Evolutionary conservation across 2,888 invertebrate species (phyloP), one percentile per base, ranked within the genome.

Genomic region (Hipparchia sbordonii): DNA sequence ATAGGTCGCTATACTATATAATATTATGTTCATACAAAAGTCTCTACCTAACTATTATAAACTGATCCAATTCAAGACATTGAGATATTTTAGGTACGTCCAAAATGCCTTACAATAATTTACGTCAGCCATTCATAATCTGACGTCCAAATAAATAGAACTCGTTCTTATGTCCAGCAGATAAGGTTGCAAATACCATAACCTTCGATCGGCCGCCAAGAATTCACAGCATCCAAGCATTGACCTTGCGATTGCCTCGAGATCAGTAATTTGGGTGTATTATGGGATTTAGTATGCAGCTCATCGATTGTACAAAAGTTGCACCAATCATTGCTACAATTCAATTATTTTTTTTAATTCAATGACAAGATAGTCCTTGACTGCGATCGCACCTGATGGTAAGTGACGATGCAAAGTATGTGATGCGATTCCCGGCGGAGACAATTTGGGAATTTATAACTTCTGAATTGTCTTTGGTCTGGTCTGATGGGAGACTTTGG

Each of bases 181-280:
- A 12, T 52, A 65, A 51, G 51, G 52, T 52, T 33, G 51, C 52
- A 51, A 65, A 66, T 66, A 65, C 71, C 63, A 66, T 45, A 33
- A 48, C 33, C 57, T n/a, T n/a, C 9, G 71, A 68, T 67, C 70
- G 74, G 67, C 74, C 61, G 77, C 77, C 77, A 77, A 77, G 77
- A 74, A 77, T 77, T 67, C 67, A 39, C 67, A 74, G 67, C 57
- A 75, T 71, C 68, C 68, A 68, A 76, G 62, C 74, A 75, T 77
- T 77, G 77, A 77, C 77, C 77, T 77, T 75, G 77, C 66, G 46
- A 65, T 74, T 73, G 72, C 73, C 71, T 75, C 70, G 76, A 59
- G 65, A 77, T 70, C 71, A 63, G 70, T 71, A 65, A 71, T 59
- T 71, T 65, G 57, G 62, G 73, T 71, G 62, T 70, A 62, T 62